Evolutionary conservation across 2,888 invertebrate species (phyloP), one percentile per base, ranked within the genome.

Genomic region (Tromatobia lineatoria): DNA sequence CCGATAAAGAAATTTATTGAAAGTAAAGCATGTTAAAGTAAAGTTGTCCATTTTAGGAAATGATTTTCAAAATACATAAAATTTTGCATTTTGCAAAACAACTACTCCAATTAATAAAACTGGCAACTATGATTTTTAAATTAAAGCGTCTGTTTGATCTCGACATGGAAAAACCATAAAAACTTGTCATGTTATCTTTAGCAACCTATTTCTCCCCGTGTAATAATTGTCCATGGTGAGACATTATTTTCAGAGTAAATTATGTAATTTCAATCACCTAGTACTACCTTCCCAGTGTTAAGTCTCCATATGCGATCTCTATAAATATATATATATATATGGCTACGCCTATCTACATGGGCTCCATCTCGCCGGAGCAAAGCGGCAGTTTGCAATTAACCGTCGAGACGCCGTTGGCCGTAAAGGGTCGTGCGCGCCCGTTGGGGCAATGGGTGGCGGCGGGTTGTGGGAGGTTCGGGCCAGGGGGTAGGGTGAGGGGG

Each of bases 301-400:
- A 61, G 18, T 38, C 61, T 29, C 4, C 61, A 8, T n/a, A 23
- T 59, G n/a, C 18, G 38, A 38, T 25, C 23, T 29, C 73, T 18
- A 42, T 29, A 45, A 10, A 45, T 73, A 59, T 57, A 45, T 29
- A 45, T 8, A 45, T 73, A 59, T 42, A 45, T 47, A 67, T 38
- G 25, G 64, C 52, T 23, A 23, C 47, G 38, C 6, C 75, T 45
- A 50, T 61, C 78, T 45, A 29, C 34, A 54, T 69, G 52, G 69
- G 38, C 54, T 42, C 54, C 47, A 54, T 61, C 66, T 80, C 69
- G 73, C 50, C 70, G 38, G 67, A 85, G 85, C 86, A 88, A 90
- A 90, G 86, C 88, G 91, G 90, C 89, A 90, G 90, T 91, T 91
- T 89, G 91, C 90, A 91, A 92, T 92, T 92, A 92, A 92, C 91